Conservation (phyloP, 2,888 invertebrate species). For the Parnassius orleans region DNA sequence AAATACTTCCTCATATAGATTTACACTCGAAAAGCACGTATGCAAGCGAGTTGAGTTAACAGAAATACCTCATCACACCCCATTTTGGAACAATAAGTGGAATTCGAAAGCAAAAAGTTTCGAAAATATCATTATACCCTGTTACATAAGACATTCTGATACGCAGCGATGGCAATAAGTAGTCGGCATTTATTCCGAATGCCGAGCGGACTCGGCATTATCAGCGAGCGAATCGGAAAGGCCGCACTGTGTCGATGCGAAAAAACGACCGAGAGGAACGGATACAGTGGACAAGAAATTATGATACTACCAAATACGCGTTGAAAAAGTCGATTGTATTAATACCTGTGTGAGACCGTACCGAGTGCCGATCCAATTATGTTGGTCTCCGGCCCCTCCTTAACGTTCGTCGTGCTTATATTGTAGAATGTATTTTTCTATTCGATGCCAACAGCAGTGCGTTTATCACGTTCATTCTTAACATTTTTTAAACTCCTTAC, state of each 20-base stretch:
- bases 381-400: constrained; percentile 35
- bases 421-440: constrained; percentile 2
- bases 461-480: not conserved
- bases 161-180: constrained; percentile 46
- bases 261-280: constrained; percentile 40
- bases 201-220: constrained; percentile 56
- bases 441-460: not conserved
- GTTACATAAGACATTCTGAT: constrained; percentile 48
- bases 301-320: constrained; percentile 76
- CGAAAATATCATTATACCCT: constrained; percentile 36
- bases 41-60: constrained; percentile 36
- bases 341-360: constrained; percentile 45
- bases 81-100: constrained; percentile 56
- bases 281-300: constrained; percentile 65
- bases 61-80: constrained; percentile 59
- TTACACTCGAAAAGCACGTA: constrained; percentile 19
- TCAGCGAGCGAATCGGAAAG: constrained; percentile 65
- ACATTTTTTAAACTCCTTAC: not conserved
- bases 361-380: constrained; percentile 44
- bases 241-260: constrained; percentile 44
- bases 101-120: constrained; percentile 41
- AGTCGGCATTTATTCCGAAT: constrained; percentile 57
- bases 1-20: constrained; percentile 19
- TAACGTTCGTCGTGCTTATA: constrained; percentile 30
- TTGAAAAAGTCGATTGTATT: constrained; percentile 60